Conservation (phyloP, 1,140 invertebrate species). For the Aphaenogaster rudis region DNA sequence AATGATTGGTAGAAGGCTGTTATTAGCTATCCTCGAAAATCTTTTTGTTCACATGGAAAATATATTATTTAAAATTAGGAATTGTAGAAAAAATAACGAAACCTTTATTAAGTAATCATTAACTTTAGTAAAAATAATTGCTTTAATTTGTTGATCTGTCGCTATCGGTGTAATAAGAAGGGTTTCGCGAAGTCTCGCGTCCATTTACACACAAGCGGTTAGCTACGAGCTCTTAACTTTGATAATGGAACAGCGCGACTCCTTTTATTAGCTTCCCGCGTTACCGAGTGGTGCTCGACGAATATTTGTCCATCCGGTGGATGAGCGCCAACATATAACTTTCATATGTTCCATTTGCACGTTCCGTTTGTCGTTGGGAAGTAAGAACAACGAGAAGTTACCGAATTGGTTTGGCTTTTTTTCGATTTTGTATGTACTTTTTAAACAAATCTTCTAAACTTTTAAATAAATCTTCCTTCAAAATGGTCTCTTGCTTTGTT, state of each 20-base stretch:
- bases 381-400: slow-evolving; percentile 11
- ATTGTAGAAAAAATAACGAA: neutral
- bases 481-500: neutral
- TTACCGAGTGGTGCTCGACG: slow-evolving; percentile 73
- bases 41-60: neutral
- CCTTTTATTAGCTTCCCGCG: slow-evolving; percentile 62
- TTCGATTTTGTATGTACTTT: neutral
- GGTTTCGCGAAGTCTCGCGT: no score
- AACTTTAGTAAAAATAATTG: slow-evolving; percentile 1
- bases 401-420: neutral
- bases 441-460: neutral
- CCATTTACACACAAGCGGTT: slow-evolving; percentile 41
- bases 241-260: slow-evolving; percentile 70
- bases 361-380: slow-evolving; percentile 9
- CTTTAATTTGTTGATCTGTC: slow-evolving; percentile 18
- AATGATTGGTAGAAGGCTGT: neutral
- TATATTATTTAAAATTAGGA: slow-evolving; percentile 2
- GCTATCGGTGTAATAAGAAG: neutral
- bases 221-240: slow-evolving; percentile 41
- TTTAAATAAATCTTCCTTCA: neutral
- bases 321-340: slow-evolving; percentile 77
- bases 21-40: neutral
- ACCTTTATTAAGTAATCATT: slow-evolving; percentile 16
- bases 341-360: slow-evolving; percentile 55
- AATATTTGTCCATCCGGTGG: slow-evolving; percentile 71